Conservation (phyloP, 2,113 vertebrate genomes). For the Corythornis cristatus region DNA sequence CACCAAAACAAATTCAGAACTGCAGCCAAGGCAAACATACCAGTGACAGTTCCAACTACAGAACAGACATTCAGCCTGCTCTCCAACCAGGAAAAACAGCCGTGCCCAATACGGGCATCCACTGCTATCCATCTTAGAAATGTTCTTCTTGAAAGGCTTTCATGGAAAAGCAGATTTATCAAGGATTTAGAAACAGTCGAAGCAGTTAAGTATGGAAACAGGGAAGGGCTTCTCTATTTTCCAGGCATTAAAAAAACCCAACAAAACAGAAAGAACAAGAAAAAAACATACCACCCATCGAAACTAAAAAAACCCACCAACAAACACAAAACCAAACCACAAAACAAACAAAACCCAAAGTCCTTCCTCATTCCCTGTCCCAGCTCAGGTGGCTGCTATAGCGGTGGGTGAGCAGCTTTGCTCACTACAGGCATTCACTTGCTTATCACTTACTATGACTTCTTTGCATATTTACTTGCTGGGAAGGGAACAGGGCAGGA, state of each 20-base stretch:
- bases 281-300: too few species aligned
- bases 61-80: not conserved
- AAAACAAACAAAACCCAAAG: not conserved
- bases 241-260: not conserved
- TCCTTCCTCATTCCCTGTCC: not conserved
- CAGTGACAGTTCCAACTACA: not conserved
- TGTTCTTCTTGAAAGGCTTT: not conserved
- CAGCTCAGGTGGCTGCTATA: not conserved
- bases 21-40: slow-evolving; percentile 26
- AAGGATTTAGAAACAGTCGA: not conserved
- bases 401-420: not conserved
- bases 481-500: not conserved
- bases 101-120: not conserved
- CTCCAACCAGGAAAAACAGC: not conserved
- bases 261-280: not conserved
- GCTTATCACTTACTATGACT: not conserved
- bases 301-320: not conserved
- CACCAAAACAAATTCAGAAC: not conserved
- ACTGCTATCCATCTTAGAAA: not conserved
- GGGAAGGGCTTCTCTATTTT: not conserved
- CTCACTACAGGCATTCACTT: not conserved
- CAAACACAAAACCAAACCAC: not conserved
- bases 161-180: not conserved
- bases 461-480: not conserved
- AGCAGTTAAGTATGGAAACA: not conserved